Percentiles rank a stretch among this genome's conserved stretches.
These are phyloP conservation scores for Mnemiopsis leidyi DNA, from an alignment of 37 sponge, comb jelly and placozoan genomes.

Conservation along the genomic window DNA sequence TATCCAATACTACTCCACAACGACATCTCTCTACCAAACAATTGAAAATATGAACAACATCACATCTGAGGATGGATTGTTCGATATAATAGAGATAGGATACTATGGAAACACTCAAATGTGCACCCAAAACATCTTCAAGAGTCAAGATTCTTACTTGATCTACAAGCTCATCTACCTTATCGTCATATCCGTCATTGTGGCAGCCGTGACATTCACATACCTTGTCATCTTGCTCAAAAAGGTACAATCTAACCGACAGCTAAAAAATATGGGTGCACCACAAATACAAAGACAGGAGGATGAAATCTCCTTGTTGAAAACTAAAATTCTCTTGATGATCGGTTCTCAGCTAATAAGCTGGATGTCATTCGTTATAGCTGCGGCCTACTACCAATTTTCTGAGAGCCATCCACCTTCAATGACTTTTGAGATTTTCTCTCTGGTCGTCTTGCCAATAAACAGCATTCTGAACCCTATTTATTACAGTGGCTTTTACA, in stretches of 20 bases:
- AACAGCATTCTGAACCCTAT: constrained; percentile 44
- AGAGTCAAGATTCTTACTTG: neutral
- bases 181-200: neutral
- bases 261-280: neutral
- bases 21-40: neutral
- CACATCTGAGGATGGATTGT: neutral
- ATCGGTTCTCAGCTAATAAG: neutral
- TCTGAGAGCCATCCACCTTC: neutral
- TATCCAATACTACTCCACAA: neutral
- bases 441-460: too few species aligned
- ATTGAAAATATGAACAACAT: neutral
- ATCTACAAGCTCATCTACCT: neutral
- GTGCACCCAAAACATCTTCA: constrained; percentile 32
- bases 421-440: neutral
- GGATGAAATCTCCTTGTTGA: too few species aligned
- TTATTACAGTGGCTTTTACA: neutral
- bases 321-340: neutral
- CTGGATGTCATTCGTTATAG: neutral
- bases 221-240: neutral
- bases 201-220: neutral
- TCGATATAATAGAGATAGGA: neutral
- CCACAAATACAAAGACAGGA: too few species aligned
- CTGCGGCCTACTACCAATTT: neutral
- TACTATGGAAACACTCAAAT: neutral
- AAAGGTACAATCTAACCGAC: neutral